These are phyloP conservation scores for Ameiurus melas DNA, from an alignment of 2,113 vertebrate species.

Conservation along the genomic window DNA sequence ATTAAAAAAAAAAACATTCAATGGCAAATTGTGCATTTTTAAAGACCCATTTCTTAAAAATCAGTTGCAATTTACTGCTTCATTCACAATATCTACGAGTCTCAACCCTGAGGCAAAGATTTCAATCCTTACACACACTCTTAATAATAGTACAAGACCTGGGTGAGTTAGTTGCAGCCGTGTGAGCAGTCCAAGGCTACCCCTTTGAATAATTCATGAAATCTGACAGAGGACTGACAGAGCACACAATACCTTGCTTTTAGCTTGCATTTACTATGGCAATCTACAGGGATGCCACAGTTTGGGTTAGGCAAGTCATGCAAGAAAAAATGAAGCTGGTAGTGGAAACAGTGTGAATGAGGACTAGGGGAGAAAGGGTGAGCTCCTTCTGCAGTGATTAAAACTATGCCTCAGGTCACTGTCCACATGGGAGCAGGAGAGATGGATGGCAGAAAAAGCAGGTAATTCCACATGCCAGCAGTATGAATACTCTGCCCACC, in stretches of 20 bases:
- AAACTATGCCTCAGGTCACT: constrained; percentile 41
- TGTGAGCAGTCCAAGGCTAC: constrained; percentile 42
- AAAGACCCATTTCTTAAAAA: not conserved
- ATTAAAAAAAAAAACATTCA: not conserved
- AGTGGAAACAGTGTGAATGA: not conserved
- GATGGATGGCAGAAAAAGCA: constrained; percentile 32
- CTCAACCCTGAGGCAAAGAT: constrained; percentile 1
- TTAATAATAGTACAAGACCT: constrained; percentile 26
- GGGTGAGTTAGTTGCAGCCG: constrained; percentile 41
- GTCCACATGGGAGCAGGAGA: constrained; percentile 24
- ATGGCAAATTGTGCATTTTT: not conserved
- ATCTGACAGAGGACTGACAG: constrained; percentile 52
- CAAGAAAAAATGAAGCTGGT: not conserved
- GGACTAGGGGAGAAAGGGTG: not conserved
- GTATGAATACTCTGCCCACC: constrained; percentile 28
- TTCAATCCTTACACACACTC: constrained; percentile 4
- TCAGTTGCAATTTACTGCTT: not conserved
- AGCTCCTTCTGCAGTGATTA: constrained; percentile 44
- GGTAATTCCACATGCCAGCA: constrained; percentile 35
- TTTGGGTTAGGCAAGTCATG: not conserved
- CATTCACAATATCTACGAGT: not conserved
- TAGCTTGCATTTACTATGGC: constrained; percentile 53
- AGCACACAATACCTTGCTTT: constrained; percentile 50
- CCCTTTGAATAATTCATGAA: constrained; percentile 59
- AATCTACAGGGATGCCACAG: constrained; percentile 46